Evolutionary conservation across 2,888 invertebrate genomes (phyloP).

Genomic region (Brachyptera putata): DNA sequence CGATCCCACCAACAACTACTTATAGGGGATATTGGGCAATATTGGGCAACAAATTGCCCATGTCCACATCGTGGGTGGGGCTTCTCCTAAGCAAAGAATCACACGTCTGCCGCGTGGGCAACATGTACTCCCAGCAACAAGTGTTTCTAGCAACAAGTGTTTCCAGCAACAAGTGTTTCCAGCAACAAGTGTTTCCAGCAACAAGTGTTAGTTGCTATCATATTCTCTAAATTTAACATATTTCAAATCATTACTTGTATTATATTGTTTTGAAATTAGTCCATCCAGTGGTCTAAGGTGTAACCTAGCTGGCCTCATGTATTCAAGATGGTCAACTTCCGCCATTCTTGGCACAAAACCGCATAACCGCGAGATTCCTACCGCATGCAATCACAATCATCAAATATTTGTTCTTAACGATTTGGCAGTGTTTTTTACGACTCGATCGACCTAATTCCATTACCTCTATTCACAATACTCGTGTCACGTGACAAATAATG

Average conservation of each 20-base stretch:
- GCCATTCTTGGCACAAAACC: conserved; percentile 8
- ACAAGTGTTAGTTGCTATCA: too few species aligned
- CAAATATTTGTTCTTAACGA: conserved; percentile 14
- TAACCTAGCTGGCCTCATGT: background rate
- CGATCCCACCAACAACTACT: too few species aligned
- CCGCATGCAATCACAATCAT: background rate
- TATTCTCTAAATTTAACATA: too few species aligned
- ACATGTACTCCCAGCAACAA: too few species aligned
- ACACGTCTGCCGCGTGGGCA: too few species aligned
- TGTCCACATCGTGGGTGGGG: too few species aligned
- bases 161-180: too few species aligned
- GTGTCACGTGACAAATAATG: background rate
- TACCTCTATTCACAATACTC: background rate
- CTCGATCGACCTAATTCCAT: background rate
- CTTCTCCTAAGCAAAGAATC: too few species aligned
- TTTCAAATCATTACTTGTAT: background rate
- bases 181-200: too few species aligned
- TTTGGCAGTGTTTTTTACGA: conserved; percentile 11
- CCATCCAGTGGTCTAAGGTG: background rate
- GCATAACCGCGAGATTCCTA: background rate
- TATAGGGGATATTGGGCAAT: too few species aligned
- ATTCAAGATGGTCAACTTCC: background rate
- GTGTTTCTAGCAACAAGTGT: too few species aligned
- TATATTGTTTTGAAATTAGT: conserved; percentile 1
- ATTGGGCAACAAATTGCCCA: too few species aligned